Base-by-base conservation (phyloP, 2,888 invertebrate genomes). In the Callyntrura sp. region DNA sequence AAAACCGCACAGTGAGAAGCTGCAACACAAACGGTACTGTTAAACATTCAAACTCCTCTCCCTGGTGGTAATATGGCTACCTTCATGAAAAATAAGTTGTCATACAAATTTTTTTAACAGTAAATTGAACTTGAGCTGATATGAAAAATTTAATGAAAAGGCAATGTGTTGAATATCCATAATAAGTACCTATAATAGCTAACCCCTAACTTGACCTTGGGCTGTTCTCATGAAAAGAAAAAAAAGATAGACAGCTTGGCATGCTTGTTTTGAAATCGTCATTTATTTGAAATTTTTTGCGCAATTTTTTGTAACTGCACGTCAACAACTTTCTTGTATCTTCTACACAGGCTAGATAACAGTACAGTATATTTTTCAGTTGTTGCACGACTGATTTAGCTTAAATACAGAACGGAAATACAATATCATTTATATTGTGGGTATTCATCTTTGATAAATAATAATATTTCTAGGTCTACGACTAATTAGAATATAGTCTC, bases 271-370 rank as follows among this genome's bases (percentile, higher is more conserved):
- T 68, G 4, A 68, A 23, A 73, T 73, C 73, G 73, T 73, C 48
- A 48, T 73, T 73, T 73, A 73, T 73, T 73, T 73, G 45, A 73
- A 73, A 73, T 48, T 3, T n/a, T 48, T 73, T 73, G 73, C 73
- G 73, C 48, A 73, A 73, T 48, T 45, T n/a, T 73, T 73, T 14
- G 45, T 11, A 73, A 48, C 28, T 14, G 73, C 73, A 25, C 45
- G 23, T 73, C 73, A 73, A 73, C 73, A 73, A 48, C 48, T 73
- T 48, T 73, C 17, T 68, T 1, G 35, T 35, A 48, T 48, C 48
- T 23, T 73, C 73, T 73, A 73, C 45, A 73, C 48, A 73, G 68
- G 68, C 68, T 68, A 68, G n/a, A n/a, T 68, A 68, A 68, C 68
- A 68, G 68, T 68, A 68, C 68, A 51, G n/a, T 51, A 51, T n/a